phyloP scores from a whole-genome alignment of 2,113 vertebrate genomes.

The Petrocephalus microphthalmus region DNA sequence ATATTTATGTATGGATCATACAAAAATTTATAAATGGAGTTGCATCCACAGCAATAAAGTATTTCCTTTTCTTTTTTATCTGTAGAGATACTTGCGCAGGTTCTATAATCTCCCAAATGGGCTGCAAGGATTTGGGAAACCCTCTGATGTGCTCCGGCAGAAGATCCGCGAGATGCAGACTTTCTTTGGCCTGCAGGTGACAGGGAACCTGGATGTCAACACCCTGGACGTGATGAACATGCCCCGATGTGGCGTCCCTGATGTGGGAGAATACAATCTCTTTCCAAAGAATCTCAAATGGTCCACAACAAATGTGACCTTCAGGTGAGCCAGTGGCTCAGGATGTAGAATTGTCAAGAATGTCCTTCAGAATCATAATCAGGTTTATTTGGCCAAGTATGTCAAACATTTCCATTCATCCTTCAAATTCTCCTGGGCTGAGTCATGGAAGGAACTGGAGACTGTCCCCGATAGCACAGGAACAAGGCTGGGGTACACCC shows the following conservation, averaged over 20 bases:
- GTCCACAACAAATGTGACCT: constrained; percentile 54
- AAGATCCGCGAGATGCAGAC: constrained; percentile 53
- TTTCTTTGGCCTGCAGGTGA: constrained; percentile 58
- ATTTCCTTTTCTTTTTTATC: neutral
- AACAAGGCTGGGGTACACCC: neutral
- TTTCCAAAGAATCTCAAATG: constrained; percentile 61
- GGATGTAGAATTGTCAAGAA: neutral
- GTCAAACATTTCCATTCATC: neutral
- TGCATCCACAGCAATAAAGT: neutral
- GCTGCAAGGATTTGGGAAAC: constrained; percentile 33
- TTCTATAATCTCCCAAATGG: constrained; percentile 49
- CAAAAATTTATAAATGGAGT: neutral
- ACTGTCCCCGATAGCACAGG: neutral
- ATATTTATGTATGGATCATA: neutral
- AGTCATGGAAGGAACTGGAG: neutral
- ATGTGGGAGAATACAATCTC: constrained; percentile 58
- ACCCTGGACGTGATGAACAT: constrained; percentile 53
- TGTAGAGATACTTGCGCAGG: constrained; percentile 54
- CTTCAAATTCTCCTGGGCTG: neutral
- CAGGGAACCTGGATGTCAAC: constrained; percentile 49
- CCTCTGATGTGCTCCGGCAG: constrained; percentile 28
- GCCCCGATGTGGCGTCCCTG: constrained; percentile 58
- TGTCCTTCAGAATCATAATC: neutral
- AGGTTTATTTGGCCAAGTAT: neutral
- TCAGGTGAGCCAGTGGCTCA: constrained; percentile 46